Evolutionary conservation across 2,113 vertebrate genomes (phyloP).

Genomic region (Paedocypris sp.): DNA sequence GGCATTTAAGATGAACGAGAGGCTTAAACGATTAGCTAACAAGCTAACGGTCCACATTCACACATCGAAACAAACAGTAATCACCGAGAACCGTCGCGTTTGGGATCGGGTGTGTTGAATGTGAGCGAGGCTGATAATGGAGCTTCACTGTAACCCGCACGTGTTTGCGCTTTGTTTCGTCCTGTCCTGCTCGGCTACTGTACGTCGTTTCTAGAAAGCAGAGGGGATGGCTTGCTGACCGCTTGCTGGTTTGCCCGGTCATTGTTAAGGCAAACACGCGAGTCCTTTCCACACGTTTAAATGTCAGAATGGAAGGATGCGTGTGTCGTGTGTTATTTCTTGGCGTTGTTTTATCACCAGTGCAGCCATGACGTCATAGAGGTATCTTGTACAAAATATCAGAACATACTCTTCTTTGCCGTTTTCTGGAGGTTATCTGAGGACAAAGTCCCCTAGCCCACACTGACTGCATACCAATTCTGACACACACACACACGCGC

Average conservation of each 20-base stretch:
- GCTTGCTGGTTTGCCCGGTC: neutral
- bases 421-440: constrained; percentile 33
- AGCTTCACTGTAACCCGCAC: neutral
- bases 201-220: constrained; percentile 17
- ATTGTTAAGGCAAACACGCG: neutral
- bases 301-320: too few relatives aligned
- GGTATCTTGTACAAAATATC: too few relatives aligned
- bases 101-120: neutral
- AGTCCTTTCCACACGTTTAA: constrained; percentile 12
- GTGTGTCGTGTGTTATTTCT: neutral
- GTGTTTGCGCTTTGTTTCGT: neutral
- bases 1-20: neutral
- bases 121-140: constrained; percentile 1
- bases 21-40: neutral
- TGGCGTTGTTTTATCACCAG: neutral
- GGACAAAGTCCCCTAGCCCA: constrained; percentile 30
- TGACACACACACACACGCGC: too few relatives aligned
- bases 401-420: too few relatives aligned
- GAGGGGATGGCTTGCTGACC: neutral
- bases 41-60: neutral
- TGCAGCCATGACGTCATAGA: neutral
- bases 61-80: neutral
- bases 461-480: neutral
- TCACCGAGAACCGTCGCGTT: neutral
- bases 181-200: neutral